Conservation (phyloP, 2,888 invertebrate genomes). For the Colletes collaris region DNA sequence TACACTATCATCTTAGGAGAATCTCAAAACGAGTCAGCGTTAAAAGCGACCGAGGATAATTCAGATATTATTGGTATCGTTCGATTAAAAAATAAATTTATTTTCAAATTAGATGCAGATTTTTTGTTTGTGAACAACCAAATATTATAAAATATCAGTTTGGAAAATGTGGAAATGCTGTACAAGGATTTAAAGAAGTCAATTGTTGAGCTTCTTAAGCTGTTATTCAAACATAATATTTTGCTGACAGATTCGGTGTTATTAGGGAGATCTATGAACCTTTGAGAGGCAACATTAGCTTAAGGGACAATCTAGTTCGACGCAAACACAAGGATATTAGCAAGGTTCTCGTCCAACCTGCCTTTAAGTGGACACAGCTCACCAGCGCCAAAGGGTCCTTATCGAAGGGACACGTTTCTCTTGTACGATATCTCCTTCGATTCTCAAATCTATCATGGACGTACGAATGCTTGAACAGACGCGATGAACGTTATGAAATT, state of each 20-base stretch:
- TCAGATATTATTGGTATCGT: too few relatives aligned
- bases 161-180: too few relatives aligned
- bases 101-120: too few relatives aligned
- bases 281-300: slow-evolving; percentile 19
- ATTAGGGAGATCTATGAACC: slow-evolving; percentile 1
- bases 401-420: neutral
- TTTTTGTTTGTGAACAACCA: too few relatives aligned
- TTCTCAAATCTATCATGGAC: neutral
- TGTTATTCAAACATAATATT: neutral
- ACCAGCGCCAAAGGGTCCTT: slow-evolving; percentile 4
- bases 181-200: neutral
- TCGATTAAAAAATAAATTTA: too few relatives aligned
- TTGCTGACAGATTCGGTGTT: neutral
- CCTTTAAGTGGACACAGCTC: slow-evolving; percentile 27
- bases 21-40: too few relatives aligned
- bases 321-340: slow-evolving; percentile 36
- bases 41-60: too few relatives aligned
- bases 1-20: too few relatives aligned
- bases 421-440: slow-evolving; percentile 14
- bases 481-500: neutral
- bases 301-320: slow-evolving; percentile 11
- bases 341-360: slow-evolving; percentile 37
- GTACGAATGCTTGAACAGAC: neutral
- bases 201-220: neutral
- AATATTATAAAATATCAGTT: too few relatives aligned